Evolutionary conservation across 1,140 invertebrate species (phyloP), one percentile per base, ranked within the genome.

Genomic region (Drosophila punjabiensis): DNA sequence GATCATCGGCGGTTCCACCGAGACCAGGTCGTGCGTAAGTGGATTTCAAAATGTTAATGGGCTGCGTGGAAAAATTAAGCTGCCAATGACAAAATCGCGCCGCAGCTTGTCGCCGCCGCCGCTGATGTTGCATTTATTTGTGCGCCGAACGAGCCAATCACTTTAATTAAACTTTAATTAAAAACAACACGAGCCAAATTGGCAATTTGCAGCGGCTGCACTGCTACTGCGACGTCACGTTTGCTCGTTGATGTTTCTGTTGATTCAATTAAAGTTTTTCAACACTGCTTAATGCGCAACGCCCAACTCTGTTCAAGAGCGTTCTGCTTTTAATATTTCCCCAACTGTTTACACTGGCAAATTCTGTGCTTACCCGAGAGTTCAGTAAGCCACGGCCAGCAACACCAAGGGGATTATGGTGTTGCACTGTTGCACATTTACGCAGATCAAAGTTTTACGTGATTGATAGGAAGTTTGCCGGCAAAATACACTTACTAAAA

Each of bases 91-190:
- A 74, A 58, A 74, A 74, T 52, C n/a, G 35, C 18, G 4, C 18
- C 30, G 37, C 37, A 14, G n/a, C 55, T 11, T 28, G 30, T 18
- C 11, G 18, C 9, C 18, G 8, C 33, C 1, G 43, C 16, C 39
- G 69, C 53, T 33, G 47, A n/a, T 20, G 68, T 6, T 74, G 71
- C 71, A 74, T 74, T 74, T 74, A 75, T 75, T 45, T 68, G 64
- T 37, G 18, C 24, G 37, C 30, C 35, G 28, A 56, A 35, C 63
- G 18, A 64, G 66, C 55, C 83, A 88, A 90, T 58, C 78, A 76
- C 66, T 89, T 88, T 88, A 89, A 89, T 90, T 90, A 89, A 89
- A 85, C 69, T 84, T 85, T 85, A 85, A 89, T 89, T 81, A 90
- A 89, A 90, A 90, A 70, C 67, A 89, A 90, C 86, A 79, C 66